phyloP scores from a whole-genome alignment of 2,888 invertebrate species.

The Acanthacorydalis orientalis region DNA sequence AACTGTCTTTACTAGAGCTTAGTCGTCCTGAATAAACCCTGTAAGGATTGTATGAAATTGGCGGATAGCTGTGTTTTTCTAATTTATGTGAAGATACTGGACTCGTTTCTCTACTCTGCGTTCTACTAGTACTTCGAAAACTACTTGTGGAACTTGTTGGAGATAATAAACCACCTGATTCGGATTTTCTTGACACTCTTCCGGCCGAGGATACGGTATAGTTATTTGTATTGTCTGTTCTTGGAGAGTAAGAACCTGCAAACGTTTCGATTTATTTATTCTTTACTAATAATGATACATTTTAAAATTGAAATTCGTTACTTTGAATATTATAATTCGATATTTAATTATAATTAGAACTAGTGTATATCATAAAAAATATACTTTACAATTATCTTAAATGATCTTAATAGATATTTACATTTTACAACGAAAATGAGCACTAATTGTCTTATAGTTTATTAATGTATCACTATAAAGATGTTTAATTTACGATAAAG shows the following conservation, averaged over 20 bases:
- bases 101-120: conserved; percentile 3
- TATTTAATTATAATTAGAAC: no score
- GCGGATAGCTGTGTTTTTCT: not conserved
- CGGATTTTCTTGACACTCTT: not conserved
- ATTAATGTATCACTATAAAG: no score
- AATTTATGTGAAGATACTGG: conserved; percentile 2
- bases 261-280: not conserved
- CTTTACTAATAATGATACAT: no score
- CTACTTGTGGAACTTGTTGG: not conserved
- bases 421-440: no score
- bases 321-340: no score
- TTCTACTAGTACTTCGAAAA: not conserved
- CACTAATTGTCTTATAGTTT: no score
- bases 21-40: not conserved
- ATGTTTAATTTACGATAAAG: no score
- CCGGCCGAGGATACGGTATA: not conserved
- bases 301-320: no score
- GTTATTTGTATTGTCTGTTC: not conserved
- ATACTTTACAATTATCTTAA: no score
- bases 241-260: not conserved
- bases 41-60: not conserved
- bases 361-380: no score
- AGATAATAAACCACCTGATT: not conserved
- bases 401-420: no score
- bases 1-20: not conserved